Evolutionary conservation across 1,140 invertebrate species (phyloP), one percentile per base, ranked within the genome.

Genomic region (Cyclina sinensis): DNA sequence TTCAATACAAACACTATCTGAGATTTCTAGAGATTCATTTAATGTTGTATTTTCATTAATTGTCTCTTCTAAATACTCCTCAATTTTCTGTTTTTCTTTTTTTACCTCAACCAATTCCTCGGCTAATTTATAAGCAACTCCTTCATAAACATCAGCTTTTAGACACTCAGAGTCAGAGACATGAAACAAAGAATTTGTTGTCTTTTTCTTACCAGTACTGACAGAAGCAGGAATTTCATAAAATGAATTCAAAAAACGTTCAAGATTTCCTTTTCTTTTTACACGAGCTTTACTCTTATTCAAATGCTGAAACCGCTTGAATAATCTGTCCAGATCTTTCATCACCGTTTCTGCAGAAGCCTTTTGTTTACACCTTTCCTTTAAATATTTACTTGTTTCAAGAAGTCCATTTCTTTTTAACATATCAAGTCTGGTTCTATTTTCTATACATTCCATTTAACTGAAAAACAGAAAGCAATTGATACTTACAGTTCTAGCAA

Each of bases 181-280:
- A 3, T 14, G 16, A 39, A 73, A 24, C 27, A 39, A 3, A 35
- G 35, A 14, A 16, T 27, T n/a, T n/a, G 30, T n/a, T 16, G 24
- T 27, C 62, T 35, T 32, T 27, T 68, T 0, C 24, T 35, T 32
- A 43, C 32, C 21, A 5, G 1, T 35, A 2, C 18, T 7, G 32
- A 5, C 68, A 43, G 32, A 39, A 39, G 30, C 68, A 35, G 68
- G 32, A 35, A 39, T 24, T n/a, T 27, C 16, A 73, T 73, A 73
- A 32, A 12, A 21, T 18, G 5, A 35, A 0, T 73, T 35, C n/a
- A n/a, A 73, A 73, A 73, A 73, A 14, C 68, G 32, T 7, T 73
- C 68, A 35, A 73, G 35, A 73, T 73, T 73, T 18, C 35, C 27
- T 35, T 73, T 73, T n/a, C 68, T 11, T n/a, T 73, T 73, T 35